Evolutionary conservation across 2,797 vertebrate species (phyloP), one percentile per base, ranked within the genome.

Genomic region (Chelon auratus): DNA sequence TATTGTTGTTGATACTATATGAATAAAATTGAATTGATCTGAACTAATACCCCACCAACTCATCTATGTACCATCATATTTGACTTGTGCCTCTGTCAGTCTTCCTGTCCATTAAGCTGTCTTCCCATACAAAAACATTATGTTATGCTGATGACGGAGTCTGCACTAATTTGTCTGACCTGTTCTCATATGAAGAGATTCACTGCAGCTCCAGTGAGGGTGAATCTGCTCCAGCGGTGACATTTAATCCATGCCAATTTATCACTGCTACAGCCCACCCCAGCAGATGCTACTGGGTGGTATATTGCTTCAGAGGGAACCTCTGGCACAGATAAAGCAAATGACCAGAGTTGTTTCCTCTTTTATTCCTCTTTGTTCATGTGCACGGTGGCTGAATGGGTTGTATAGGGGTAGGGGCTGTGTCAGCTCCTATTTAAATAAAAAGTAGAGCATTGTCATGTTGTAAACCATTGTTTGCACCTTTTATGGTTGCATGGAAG

Each of bases 231-330:
- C 76, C 62, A 70, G 82, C 72, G 80, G 75, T 91, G 92, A 93
- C 93, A 92, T 92, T 92, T 92, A 90, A 90, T 92, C 90, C 87
- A 91, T 89, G 87, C 78, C 81, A 93, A 90, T 93, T 91, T 78
- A 89, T 91, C 82, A 87, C 68, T 9, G 56, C 83, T 72, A 76
- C 83, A 84, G 71, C 71, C 81, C 75, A 82, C 79, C 75, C 26
- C 37, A 48, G 72, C 68, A 84, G 75, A 85, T 52, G 68, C 78
- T 68, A 67, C 78, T 59, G 77, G 76, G 78, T 81, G 77, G 72
- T 82, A 73, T 71, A 69, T 82, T 72, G 61, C 76, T 81, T 87
- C 78, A 69, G 75, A 89, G 72, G 68, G 68, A 78, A 84, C 78
- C 62, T 68, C 54, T 77, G 78, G 70, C 62, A 63, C 67, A 61